Evolutionary conservation across 2,113 vertebrate genomes (phyloP).

Genomic region (Chloropsis cyanopogon): DNA sequence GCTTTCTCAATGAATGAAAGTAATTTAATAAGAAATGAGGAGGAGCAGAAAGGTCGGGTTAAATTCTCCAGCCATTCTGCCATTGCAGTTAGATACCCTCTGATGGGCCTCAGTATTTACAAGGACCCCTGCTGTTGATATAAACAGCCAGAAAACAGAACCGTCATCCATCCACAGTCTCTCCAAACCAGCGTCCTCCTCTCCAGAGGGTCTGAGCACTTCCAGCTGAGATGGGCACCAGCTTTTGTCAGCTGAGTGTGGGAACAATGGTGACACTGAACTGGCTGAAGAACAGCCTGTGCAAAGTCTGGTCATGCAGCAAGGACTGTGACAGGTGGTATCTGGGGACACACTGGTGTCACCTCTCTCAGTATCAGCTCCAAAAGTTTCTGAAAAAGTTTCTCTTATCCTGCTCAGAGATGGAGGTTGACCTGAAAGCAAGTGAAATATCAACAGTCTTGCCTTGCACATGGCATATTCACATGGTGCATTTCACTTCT

Average conservation of each 20-base stretch:
- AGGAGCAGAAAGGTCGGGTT: not conserved
- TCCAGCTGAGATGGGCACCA: not conserved
- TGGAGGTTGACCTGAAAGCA: not conserved
- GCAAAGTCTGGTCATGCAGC: not conserved
- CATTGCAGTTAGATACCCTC: not conserved
- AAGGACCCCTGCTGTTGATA: not conserved
- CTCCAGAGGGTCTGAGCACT: not conserved
- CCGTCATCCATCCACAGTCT: no score
- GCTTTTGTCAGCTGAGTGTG: not conserved
- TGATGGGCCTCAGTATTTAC: not conserved
- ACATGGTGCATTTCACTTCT: not conserved
- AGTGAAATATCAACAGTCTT: not conserved
- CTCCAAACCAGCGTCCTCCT: fast-evolving
- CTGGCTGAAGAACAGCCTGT: not conserved
- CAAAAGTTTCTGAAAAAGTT: not conserved
- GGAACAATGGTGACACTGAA: not conserved
- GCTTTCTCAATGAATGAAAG: not conserved
- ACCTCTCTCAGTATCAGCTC: not conserved
- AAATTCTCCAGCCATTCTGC: not conserved
- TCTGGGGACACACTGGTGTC: fast-evolving
- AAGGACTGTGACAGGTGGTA: fast-evolving
- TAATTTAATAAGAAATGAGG: not conserved
- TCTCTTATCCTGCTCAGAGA: not conserved
- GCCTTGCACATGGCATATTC: not conserved
- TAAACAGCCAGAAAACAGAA: not conserved